Conservation (phyloP, 2,113 vertebrate genomes). For the Nicator chloris region DNA sequence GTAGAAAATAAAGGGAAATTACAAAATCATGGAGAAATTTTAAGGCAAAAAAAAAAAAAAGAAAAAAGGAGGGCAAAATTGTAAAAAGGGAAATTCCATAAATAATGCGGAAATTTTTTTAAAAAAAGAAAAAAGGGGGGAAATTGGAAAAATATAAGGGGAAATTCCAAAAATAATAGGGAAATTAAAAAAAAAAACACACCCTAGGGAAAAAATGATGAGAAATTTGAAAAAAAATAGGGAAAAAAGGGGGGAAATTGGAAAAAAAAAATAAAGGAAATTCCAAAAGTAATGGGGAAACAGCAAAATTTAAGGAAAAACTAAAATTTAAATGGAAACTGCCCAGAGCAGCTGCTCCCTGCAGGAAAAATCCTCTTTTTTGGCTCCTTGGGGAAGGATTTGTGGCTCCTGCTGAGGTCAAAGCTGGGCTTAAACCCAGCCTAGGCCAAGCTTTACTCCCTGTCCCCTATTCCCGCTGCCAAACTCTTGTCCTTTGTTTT, state of each 20-base stretch:
- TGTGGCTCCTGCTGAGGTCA: not conserved
- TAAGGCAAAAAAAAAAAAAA: too few species aligned
- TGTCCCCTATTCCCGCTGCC: accelerated
- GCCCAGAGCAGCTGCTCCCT: not conserved
- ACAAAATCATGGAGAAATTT: not conserved
- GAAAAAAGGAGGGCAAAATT: accelerated
- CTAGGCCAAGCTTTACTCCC: not conserved
- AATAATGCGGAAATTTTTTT: not conserved
- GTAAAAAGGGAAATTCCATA: not conserved
- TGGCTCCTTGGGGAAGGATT: not conserved
- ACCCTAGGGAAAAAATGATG: accelerated
- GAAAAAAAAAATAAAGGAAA: not conserved
- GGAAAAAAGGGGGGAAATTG: accelerated
- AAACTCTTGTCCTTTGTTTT: not conserved
- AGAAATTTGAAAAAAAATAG: not conserved
- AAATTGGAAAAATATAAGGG: too few species aligned
- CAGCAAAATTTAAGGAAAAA: accelerated
- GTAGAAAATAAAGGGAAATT: not conserved
- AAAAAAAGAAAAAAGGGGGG: too few species aligned
- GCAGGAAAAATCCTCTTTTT: too few species aligned
- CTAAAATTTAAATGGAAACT: not conserved
- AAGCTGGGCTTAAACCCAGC: not conserved
- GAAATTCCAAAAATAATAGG: not conserved
- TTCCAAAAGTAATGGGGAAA: not conserved
- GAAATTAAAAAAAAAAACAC: not conserved